Conservation (phyloP, 35 echinoderm and acorn worm genomes). For the Anneissia japonica region DNA sequence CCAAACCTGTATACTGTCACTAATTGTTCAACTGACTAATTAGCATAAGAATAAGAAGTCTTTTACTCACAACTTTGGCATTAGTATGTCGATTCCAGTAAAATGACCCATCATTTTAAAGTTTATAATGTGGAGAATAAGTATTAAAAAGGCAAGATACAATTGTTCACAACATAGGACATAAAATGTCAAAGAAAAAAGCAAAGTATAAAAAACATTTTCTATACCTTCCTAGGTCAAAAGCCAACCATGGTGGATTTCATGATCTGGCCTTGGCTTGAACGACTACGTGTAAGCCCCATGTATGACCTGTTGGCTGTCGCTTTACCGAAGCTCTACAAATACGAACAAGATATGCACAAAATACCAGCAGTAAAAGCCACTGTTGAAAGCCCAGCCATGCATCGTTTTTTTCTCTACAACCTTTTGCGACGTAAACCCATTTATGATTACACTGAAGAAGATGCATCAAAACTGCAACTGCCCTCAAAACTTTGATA, state of each 20-base stretch:
- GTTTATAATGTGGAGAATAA: no score
- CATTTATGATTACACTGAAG: neutral
- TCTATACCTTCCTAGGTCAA: neutral
- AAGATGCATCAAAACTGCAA: neutral
- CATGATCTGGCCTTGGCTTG: constrained; percentile 19
- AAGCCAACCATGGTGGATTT: constrained; percentile 10
- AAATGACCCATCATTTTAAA: no score
- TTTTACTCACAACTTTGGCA: no score
- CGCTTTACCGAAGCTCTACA: neutral
- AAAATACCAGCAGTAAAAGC: neutral
- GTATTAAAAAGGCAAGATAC: no score
- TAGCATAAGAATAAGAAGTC: no score
- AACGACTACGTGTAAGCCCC: neutral
- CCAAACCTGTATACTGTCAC: no score
- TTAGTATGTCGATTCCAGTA: no score
- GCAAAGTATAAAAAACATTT: neutral
- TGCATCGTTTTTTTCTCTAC: neutral
- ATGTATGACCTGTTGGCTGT: neutral
- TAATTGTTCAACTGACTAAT: no score
- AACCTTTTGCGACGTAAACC: neutral
- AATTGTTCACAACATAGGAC: no score
- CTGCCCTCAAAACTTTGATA: neutral
- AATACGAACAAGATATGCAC: neutral
- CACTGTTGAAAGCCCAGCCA: neutral
- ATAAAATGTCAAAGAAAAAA: no score